Evolutionary conservation across 1,140 invertebrate species (phyloP).

Genomic region (Arctopsyche grandis): DNA sequence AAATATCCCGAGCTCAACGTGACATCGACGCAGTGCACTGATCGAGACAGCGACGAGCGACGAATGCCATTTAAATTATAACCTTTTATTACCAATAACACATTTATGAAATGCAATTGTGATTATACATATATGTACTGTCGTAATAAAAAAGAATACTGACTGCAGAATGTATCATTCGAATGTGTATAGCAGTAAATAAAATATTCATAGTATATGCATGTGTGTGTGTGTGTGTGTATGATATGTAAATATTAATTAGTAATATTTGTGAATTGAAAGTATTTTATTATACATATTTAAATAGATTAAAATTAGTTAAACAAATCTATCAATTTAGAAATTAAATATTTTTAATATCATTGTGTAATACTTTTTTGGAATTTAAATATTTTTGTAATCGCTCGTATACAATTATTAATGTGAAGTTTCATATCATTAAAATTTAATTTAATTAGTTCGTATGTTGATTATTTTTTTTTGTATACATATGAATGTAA

Average conservation of each 20-base stretch:
- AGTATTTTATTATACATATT: neutral
- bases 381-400: neutral
- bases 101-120: too few species aligned
- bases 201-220: too few species aligned
- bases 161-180: too few species aligned
- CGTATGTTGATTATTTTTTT: too few species aligned
- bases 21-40: constrained; percentile 83
- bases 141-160: too few species aligned
- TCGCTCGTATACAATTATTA: too few species aligned
- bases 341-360: neutral
- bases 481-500: too few species aligned
- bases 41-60: neutral
- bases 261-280: constrained; percentile 6
- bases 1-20: constrained; percentile 90
- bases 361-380: neutral
- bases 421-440: too few species aligned
- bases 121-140: too few species aligned
- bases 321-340: neutral
- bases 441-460: too few species aligned
- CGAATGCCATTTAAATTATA: neutral
- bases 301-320: neutral
- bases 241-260: constrained; percentile 12
- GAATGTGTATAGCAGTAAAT: too few species aligned
- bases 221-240: neutral
- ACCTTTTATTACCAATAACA: too few species aligned